Conservation (phyloP, 2,888 invertebrate species). For the Acronicta aceris region DNA sequence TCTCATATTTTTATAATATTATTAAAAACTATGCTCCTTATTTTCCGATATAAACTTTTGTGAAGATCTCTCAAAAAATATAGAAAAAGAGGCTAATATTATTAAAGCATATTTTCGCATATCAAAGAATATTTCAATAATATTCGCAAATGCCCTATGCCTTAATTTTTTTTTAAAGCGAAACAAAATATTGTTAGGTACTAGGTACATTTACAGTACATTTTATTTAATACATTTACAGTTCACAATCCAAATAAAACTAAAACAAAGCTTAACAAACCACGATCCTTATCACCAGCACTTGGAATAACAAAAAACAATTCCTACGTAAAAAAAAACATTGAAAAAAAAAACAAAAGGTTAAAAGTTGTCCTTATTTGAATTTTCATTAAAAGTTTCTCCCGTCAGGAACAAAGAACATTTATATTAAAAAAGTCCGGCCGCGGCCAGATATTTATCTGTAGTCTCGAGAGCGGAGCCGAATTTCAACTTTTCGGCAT, state of each 20-base stretch:
- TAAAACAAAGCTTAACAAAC: constrained; percentile 55
- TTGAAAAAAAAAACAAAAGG: constrained; percentile 77
- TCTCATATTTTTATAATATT: too few relatives aligned
- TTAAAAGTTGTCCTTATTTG: constrained; percentile 87
- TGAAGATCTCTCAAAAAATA: too few relatives aligned
- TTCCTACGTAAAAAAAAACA: constrained; percentile 67
- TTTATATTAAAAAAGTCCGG: constrained; percentile 89
- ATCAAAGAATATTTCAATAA: too few relatives aligned
- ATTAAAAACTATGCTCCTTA: too few relatives aligned
- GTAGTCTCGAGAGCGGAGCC: constrained; percentile 87
- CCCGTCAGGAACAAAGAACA: constrained; percentile 89
- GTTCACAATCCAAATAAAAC: constrained; percentile 31
- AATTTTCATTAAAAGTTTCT: constrained; percentile 87
- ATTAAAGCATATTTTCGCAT: too few relatives aligned
- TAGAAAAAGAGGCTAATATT: too few relatives aligned
- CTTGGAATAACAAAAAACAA: constrained; percentile 81
- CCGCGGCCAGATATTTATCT: constrained; percentile 88
- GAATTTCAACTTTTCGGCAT: constrained; percentile 82
- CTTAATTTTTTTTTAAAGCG: too few relatives aligned
- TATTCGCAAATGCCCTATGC: too few relatives aligned
- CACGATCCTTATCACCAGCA: constrained; percentile 64
- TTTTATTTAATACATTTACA: not conserved
- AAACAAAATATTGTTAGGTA: too few relatives aligned
- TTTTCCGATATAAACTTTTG: too few relatives aligned
- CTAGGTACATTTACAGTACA: not conserved